These are phyloP conservation scores for Cygnus atratus DNA, from an alignment of 2,113 vertebrate genomes.

Conservation along the genomic window DNA sequence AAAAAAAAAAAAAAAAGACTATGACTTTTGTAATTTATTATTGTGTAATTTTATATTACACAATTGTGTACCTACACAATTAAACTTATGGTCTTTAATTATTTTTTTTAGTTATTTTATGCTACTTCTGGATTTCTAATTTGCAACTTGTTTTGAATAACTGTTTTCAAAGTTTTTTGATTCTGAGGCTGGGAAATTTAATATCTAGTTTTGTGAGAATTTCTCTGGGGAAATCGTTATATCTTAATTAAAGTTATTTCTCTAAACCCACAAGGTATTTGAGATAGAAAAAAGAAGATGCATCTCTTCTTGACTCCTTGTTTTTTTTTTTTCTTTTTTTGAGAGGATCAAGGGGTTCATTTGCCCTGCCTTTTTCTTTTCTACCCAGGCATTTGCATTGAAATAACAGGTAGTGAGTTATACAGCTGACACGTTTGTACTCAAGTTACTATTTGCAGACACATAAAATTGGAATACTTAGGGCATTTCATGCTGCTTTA, in stretches of 20 bases:
- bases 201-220: neutral
- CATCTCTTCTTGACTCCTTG: neutral
- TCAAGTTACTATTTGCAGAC: neutral
- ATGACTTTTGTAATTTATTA: neutral
- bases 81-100: neutral
- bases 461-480: neutral
- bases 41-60: neutral
- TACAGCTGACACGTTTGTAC: neutral
- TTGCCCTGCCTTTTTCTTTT: neutral
- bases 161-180: neutral
- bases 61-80: neutral
- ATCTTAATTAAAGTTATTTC: neutral
- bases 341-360: fast-evolving
- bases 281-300: neutral
- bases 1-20: neutral
- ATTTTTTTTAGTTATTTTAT: neutral
- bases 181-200: neutral
- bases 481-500: neutral
- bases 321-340: neutral
- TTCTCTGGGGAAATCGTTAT: neutral
- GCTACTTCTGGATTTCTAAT: neutral
- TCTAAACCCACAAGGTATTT: neutral
- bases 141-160: neutral
- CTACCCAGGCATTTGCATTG: neutral
- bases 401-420: neutral